phyloP scores from a whole-genome alignment of 2,888 invertebrate species.

The Lottia scabra region DNA sequence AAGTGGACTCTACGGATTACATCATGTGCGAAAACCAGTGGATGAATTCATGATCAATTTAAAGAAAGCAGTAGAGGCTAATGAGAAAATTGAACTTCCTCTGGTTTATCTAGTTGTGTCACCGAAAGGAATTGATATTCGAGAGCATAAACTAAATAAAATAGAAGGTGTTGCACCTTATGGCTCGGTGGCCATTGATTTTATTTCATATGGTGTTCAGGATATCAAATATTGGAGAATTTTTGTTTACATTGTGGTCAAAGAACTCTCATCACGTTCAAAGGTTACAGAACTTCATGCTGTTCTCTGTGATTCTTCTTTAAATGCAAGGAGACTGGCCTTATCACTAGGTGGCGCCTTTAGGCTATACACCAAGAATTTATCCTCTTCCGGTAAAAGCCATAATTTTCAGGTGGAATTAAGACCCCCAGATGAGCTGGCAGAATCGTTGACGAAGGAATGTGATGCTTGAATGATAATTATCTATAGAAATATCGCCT shows the following conservation, averaged over 20 bases:
- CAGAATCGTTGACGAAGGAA: slow-evolving; percentile 41
- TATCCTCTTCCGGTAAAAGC: slow-evolving; percentile 47
- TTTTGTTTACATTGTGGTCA: slow-evolving; percentile 66
- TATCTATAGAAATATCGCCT: neutral
- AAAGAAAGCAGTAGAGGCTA: slow-evolving; percentile 46
- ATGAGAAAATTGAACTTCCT: slow-evolving; percentile 59
- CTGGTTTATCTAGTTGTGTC: slow-evolving; percentile 62
- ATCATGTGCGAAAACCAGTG: slow-evolving; percentile 63
- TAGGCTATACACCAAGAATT: slow-evolving; percentile 48
- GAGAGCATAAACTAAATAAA: slow-evolving; percentile 58
- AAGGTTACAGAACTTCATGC: slow-evolving; percentile 64
- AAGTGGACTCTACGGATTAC: slow-evolving; percentile 61
- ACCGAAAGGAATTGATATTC: slow-evolving; percentile 57
- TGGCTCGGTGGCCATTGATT: slow-evolving; percentile 63
- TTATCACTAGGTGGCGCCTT: slow-evolving; percentile 57
- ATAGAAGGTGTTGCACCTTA: slow-evolving; percentile 38
- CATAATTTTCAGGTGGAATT: slow-evolving; percentile 60
- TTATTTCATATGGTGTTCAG: slow-evolving; percentile 68
- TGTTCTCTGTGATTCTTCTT: slow-evolving; percentile 61
- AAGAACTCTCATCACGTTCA: slow-evolving; percentile 56
- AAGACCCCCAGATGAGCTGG: slow-evolving; percentile 57
- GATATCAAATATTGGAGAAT: slow-evolving; percentile 66
- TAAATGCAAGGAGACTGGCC: slow-evolving; percentile 57
- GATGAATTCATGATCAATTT: slow-evolving; percentile 61
- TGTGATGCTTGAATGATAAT: slow-evolving; percentile 37